phyloP scores from a whole-genome alignment of 64 coral and sea anemone genomes.

The Montipora efflorescens region DNA sequence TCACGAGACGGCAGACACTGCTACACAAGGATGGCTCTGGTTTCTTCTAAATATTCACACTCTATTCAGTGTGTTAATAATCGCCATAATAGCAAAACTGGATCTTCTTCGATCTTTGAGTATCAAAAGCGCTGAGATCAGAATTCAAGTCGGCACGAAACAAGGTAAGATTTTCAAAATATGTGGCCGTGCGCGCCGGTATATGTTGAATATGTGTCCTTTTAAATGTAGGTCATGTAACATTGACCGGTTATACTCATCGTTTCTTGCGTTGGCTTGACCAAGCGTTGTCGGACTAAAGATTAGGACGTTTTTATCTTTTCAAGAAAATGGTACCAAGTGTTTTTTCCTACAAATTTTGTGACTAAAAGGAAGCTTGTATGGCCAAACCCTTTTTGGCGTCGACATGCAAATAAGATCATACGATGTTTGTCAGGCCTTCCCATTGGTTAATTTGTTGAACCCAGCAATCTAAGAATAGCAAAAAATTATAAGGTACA shows the following conservation, averaged over 20 bases:
- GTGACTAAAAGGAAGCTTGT: background rate
- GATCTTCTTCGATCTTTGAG: constrained; percentile 18
- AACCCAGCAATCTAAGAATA: no score
- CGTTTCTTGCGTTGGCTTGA: background rate
- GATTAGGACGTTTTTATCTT: background rate
- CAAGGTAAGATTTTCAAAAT: constrained; percentile 10
- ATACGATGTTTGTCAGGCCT: constrained; percentile 8
- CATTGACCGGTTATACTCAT: background rate
- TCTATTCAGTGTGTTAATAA: constrained; percentile 28
- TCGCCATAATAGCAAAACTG: constrained; percentile 28
- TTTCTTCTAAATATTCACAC: constrained; percentile 35
- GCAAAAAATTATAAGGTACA: background rate
- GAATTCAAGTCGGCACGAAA: constrained; percentile 16
- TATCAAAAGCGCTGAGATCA: constrained; percentile 13
- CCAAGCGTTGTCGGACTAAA: background rate
- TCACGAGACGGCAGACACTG: background rate
- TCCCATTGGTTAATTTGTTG: constrained; percentile 9
- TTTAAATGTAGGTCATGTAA: background rate
- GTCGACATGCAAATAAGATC: constrained; percentile 20
- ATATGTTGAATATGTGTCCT: background rate
- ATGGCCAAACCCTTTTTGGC: constrained; percentile 29
- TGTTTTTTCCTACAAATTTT: background rate
- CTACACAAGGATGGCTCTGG: background rate
- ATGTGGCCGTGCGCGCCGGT: background rate
- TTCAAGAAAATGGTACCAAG: background rate